Conservation (phyloP, 1,140 invertebrate genomes). For the Orchestia grillus region DNA sequence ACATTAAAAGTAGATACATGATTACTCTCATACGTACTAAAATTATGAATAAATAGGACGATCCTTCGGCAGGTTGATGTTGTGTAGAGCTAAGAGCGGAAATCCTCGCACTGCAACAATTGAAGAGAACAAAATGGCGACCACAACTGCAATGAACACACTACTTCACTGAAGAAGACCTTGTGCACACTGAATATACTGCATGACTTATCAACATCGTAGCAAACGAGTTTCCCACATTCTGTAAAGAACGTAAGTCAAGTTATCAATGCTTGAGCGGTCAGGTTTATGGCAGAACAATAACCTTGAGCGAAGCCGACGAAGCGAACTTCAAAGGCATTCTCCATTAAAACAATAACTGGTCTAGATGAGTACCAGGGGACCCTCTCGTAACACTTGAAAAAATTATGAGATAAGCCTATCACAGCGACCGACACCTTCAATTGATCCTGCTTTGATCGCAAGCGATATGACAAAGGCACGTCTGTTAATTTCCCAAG, state of each 20-base stretch:
- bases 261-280: not conserved
- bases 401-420: not conserved
- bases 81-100: constrained; percentile 5
- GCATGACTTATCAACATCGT: not conserved
- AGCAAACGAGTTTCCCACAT: not conserved
- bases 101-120: constrained; percentile 37
- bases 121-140: constrained; percentile 50
- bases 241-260: not conserved
- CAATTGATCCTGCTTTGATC: constrained; percentile 1
- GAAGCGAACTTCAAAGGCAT: constrained; percentile 26
- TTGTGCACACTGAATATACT: not conserved
- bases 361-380: not conserved
- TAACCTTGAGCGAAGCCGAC: constrained; percentile 28
- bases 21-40: not conserved
- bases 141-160: constrained; percentile 11
- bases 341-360: constrained; percentile 28
- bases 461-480: not conserved
- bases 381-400: not conserved
- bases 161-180: not conserved
- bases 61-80: not conserved
- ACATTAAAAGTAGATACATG: not conserved
- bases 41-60: not conserved
- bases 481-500: not conserved
- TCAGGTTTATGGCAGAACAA: not conserved
- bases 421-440: constrained; percentile 31